Evolutionary conservation across 92 coral and sea anemone genomes (phyloP), one percentile per base, ranked within the genome.

Genomic region (Epizoanthus rinbou): DNA sequence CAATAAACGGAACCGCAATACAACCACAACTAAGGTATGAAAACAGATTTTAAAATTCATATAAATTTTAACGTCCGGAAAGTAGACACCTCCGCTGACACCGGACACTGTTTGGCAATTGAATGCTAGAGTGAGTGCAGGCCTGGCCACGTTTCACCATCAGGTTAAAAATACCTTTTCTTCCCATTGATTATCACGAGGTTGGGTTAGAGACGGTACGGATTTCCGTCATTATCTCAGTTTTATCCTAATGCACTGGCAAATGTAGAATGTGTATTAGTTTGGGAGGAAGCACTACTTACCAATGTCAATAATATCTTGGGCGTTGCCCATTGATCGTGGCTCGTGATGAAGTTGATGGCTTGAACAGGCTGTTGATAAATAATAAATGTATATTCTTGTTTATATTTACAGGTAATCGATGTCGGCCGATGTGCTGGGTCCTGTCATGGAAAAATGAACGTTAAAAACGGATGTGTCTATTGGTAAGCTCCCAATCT

Each of bases 351-450:
- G 67, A 1, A 18, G 57, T 15, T 25, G 14, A 6, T 74, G 35
- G 5, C 57, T 25, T 33, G 67, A 17, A 15, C 18, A 3, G 31
- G 5, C 19, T 69, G 18, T n/a, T n/a, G n/a, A n/a, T n/a, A n/a
- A n/a, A n/a, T n/a, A n/a, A n/a, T n/a, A 31, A 2, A 6, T n/a
- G 16, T 16, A 3, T 45, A 11, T 73, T 58, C 33, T n/a, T 23
- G 24, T 58, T 47, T n/a, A 60, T 37, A 50, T 50, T 67, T 74
- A 76, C 37, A 91, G 95, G 89, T 92, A 3, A 89, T 92, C 13
- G 95, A 92, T 57, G 83, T 92, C 24, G 92, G 95, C 3, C 86
- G 88, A 56, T 92, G 95, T 63, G 76, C 59, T n/a, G 89, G 95
- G 23, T 54, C 75, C 16, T 92, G 95, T 81, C 63, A 87, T 2